Evolutionary conservation across 2,797 vertebrate species (phyloP), one percentile per base, ranked within the genome.

Genomic region (Ammospiza maritima): DNA sequence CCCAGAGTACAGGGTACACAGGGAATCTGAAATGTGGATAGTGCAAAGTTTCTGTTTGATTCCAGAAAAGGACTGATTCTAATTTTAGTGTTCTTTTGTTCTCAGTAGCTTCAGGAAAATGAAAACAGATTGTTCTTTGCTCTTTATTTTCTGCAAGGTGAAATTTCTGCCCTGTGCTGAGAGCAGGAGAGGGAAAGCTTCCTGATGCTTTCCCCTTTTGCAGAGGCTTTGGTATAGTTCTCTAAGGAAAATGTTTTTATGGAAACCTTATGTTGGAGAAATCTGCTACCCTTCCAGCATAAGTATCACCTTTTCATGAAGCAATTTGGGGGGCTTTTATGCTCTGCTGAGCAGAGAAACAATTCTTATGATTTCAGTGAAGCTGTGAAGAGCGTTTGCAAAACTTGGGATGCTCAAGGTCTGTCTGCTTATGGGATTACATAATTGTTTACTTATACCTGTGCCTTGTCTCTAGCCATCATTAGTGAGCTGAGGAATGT

Each of bases 21-120:
- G 0, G 0, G 27, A 51, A 78, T 32, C 21, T 71, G 67, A 69
- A 72, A 64, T 53, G 54, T 5, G 13, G 40, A 47, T 6, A 17
- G 26, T 23, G 27, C 8, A 20, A 50, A 57, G 73, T 53, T 85
- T 85, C n/a, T 53, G 29, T 65, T 48, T 40, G 32, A 76, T 57
- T 83, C 38, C 42, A 5, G 16, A 53, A 44, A 71, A 62, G 7
- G 34, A 38, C 36, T 30, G 54, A 62, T n/a, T 30, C 71, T 53
- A 34, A 44, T 85, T 61, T 54, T 66, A 32, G 13, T 60, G 27
- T n/a, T 76, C 9, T 47, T 87, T 64, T 21, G 2, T 58, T 82
- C 50, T 73, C 34, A 38, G n/a, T 53, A 92, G n/a, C 53, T 64
- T 65, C 16, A 42, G 70, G 36, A 66, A 77, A 65, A 85, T 53